Percentiles rank a stretch among this genome's conserved stretches.
Conservation (phyloP, 2,797 vertebrate species). For the Cuculus canorus region DNA sequence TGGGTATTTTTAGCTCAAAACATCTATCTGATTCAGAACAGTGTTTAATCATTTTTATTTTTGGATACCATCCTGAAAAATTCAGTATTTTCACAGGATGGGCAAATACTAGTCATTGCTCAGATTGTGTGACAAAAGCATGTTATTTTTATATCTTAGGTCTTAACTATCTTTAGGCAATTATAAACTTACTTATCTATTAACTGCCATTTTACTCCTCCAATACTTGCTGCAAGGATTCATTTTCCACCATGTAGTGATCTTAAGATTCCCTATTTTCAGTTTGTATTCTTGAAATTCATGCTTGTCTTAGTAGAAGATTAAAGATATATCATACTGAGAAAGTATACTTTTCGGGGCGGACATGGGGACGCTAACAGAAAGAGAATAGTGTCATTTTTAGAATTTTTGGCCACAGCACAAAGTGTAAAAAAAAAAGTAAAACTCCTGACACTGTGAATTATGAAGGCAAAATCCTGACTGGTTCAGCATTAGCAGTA, state of each 20-base stretch:
- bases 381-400: not conserved
- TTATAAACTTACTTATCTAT: not conserved
- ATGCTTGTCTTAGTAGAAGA: not conserved
- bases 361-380: too few species aligned
- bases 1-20: not conserved
- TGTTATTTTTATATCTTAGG: not conserved
- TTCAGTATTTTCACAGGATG: not conserved
- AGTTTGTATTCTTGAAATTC: conserved; percentile 3
- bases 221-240: not conserved
- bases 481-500: not conserved
- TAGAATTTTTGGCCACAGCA: not conserved
- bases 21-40: not conserved
- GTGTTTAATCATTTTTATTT: not conserved
- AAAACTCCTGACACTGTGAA: not conserved
- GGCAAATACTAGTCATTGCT: not conserved
- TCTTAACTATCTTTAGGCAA: not conserved
- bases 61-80: not conserved
- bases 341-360: not conserved
- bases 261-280: not conserved
- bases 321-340: not conserved
- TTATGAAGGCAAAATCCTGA: not conserved
- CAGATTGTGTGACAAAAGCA: not conserved
- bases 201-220: not conserved
- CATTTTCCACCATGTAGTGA: not conserved
- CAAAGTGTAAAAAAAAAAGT: not conserved